Conservation (phyloP, 2,888 invertebrate species). For the Pristionchus entomophagus region DNA sequence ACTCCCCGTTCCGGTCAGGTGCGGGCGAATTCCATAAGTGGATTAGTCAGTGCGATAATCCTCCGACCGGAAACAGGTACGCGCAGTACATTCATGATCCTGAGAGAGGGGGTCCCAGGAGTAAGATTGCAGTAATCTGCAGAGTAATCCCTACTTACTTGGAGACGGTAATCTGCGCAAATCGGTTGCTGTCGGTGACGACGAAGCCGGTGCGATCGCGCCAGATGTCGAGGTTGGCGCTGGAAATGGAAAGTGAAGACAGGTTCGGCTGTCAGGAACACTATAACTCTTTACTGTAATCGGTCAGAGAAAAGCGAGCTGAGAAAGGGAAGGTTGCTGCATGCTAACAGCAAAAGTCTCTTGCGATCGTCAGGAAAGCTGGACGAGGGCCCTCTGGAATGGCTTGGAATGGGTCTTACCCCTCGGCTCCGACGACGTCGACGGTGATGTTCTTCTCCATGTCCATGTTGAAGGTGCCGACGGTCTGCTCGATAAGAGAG, state of each 20-base stretch:
- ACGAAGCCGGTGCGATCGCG: slow-evolving; percentile 71
- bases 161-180: slow-evolving; percentile 62
- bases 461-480: slow-evolving; percentile 63
- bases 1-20: background rate
- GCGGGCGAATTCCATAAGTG: slow-evolving; percentile 22
- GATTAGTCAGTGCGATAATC: background rate
- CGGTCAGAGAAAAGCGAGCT: too few relatives aligned
- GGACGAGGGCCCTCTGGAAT: too few relatives aligned
- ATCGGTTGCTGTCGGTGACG: slow-evolving; percentile 66
- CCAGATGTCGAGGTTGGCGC: slow-evolving; percentile 60
- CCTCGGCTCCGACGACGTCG: slow-evolving; percentile 63
- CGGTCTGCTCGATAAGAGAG: slow-evolving; percentile 58
- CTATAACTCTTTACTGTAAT: too few relatives aligned
- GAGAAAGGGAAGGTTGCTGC: too few relatives aligned
- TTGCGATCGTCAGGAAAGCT: too few relatives aligned
- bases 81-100: too few relatives aligned
- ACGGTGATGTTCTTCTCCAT: slow-evolving; percentile 68
- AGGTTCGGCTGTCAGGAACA: background rate
- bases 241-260: background rate
- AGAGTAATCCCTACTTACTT: slow-evolving; percentile 54
- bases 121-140: too few relatives aligned
- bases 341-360: too few relatives aligned
- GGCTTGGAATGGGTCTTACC: too few relatives aligned
- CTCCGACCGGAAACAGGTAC: slow-evolving; percentile 4
- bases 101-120: too few relatives aligned